A percentile compares a stretch with the other conserved stretches of the same genome.
phyloP scores from a whole-genome alignment of 2,888 invertebrate genomes.

The Cantharis nigra region DNA sequence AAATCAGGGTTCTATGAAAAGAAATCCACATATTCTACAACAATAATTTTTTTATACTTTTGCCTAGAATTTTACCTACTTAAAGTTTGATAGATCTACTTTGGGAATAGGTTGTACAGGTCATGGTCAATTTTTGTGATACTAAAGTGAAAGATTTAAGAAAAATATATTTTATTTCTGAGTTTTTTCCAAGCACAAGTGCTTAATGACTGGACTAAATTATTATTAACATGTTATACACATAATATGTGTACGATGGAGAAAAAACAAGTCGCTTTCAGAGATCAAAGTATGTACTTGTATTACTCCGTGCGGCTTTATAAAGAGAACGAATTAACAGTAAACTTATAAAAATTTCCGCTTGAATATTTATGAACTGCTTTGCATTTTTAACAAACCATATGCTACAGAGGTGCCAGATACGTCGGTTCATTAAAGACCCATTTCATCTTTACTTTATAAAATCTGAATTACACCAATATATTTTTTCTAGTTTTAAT shows the following conservation, averaged over 20 bases:
- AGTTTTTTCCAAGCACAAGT: too few relatives aligned
- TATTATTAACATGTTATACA: too few relatives aligned
- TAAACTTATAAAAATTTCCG: conserved; percentile 20
- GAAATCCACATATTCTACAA: too few relatives aligned
- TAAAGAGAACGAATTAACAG: conserved; percentile 13
- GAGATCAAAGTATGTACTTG: conserved; percentile 12
- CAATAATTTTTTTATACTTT: too few relatives aligned
- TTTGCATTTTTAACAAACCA: conserved; percentile 21
- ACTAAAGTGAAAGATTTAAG: too few relatives aligned
- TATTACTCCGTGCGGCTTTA: conserved; percentile 9
- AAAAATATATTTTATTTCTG: too few relatives aligned
- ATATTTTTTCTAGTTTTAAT: conserved; percentile 17
- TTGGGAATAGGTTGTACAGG: too few relatives aligned
- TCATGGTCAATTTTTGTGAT: too few relatives aligned
- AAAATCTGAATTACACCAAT: conserved; percentile 5
- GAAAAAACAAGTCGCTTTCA: conserved; percentile 8
- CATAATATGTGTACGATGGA: not conserved
- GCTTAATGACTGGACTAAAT: too few relatives aligned
- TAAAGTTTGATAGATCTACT: too few relatives aligned
- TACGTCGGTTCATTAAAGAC: conserved; percentile 16
- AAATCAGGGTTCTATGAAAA: too few relatives aligned
- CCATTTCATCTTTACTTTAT: conserved; percentile 10
- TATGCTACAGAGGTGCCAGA: conserved; percentile 15
- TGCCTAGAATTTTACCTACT: too few relatives aligned
- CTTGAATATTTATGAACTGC: conserved; percentile 20